Percentiles rank a stretch among this genome's conserved stretches.
These are phyloP conservation scores for Eupeodes latifasciatus DNA, from an alignment of 2,888 invertebrate species.

Conservation along the genomic window DNA sequence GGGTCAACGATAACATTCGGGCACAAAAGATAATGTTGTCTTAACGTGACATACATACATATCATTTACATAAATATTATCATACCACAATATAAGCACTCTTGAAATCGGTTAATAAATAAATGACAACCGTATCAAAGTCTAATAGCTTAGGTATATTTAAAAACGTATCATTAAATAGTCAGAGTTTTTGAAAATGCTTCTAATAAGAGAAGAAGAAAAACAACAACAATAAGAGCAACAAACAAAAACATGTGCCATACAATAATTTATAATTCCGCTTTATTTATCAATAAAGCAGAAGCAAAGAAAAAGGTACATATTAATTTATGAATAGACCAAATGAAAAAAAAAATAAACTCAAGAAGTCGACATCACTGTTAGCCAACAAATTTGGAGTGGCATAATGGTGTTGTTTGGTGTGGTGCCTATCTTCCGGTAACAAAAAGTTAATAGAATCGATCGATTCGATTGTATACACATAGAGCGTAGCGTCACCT, in stretches of 20 bases:
- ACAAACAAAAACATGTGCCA: constrained; percentile 9
- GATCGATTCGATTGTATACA: not conserved
- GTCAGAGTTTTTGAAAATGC: constrained; percentile 49
- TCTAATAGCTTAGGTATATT: constrained; percentile 31
- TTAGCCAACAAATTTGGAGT: constrained; percentile 52
- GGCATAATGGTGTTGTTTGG: constrained; percentile 27
- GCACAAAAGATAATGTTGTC: constrained; percentile 17
- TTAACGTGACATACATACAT: constrained; percentile 63
- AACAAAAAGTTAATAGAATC: constrained; percentile 36
- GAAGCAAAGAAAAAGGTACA: constrained; percentile 28
- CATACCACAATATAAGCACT: not conserved
- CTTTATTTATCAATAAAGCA: constrained; percentile 50
- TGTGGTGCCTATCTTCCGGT: constrained; percentile 55
- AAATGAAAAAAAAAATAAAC: not conserved
- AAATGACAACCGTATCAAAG: constrained; percentile 49
- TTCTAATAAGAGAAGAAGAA: constrained; percentile 15
- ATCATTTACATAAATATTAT: constrained; percentile 38
- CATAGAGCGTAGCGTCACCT: constrained; percentile 20
- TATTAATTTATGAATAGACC: not conserved
- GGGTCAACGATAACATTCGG: constrained; percentile 19
- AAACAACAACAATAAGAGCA: constrained; percentile 20
- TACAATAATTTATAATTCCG: constrained; percentile 15
- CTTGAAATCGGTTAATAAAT: constrained; percentile 12
- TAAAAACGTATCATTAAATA: constrained; percentile 28
- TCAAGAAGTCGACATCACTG: constrained; percentile 23